These are phyloP conservation scores for Thomomys bottae DNA, from an alignment of 2,113 vertebrate genomes.

Conservation along the genomic window DNA sequence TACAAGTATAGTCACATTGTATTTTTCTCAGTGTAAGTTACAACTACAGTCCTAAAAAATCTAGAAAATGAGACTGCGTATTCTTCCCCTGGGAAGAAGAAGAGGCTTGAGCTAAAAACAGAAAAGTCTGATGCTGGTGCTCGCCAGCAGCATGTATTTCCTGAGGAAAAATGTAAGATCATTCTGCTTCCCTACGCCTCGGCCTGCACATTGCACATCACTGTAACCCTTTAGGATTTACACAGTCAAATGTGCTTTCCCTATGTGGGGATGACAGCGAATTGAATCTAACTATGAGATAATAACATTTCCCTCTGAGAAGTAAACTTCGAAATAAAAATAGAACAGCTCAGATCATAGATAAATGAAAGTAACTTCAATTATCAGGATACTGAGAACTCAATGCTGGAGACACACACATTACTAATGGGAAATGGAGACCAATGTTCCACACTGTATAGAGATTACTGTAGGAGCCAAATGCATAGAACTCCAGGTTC, in stretches of 20 bases:
- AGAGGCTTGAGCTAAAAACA: background rate
- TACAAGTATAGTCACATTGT: background rate
- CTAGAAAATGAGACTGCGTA: background rate
- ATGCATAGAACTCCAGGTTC: background rate
- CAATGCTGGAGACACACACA: background rate
- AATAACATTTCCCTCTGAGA: conserved; percentile 20
- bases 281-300: conserved; percentile 40
- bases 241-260: conserved; percentile 31
- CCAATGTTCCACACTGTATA: background rate
- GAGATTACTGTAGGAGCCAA: background rate
- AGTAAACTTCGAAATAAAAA: conserved; percentile 48
- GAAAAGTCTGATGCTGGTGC: background rate
- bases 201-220: background rate
- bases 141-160: background rate
- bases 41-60: background rate
- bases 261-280: background rate
- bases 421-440: background rate
- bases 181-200: background rate
- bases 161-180: background rate
- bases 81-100: background rate
- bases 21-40: background rate
- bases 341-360: background rate
- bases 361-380: conserved; percentile 13
- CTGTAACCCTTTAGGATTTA: conserved; percentile 17
- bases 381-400: background rate